phyloP scores from a whole-genome alignment of 2,888 invertebrate species.

The Cetonia aurata region DNA sequence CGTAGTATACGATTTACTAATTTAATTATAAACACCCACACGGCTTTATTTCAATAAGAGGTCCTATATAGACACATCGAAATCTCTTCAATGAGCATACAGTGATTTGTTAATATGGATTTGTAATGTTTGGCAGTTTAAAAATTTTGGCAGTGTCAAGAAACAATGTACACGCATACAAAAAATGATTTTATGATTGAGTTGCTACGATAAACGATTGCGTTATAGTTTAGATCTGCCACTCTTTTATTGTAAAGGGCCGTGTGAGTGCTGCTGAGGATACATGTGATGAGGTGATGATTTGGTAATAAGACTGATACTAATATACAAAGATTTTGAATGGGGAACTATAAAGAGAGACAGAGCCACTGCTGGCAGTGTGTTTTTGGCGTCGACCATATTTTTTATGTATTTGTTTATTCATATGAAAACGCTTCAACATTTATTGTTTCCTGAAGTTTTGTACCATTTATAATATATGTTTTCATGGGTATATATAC shows the following conservation, averaged over 20 bases:
- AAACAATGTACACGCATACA: slow-evolving; percentile 25
- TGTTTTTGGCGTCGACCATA: slow-evolving; percentile 53
- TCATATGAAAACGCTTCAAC: slow-evolving; percentile 44
- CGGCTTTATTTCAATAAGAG: slow-evolving; percentile 27
- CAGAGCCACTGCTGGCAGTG: slow-evolving; percentile 66
- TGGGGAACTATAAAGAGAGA: slow-evolving; percentile 53
- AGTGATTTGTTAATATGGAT: slow-evolving; percentile 29
- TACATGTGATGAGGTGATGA: slow-evolving; percentile 47
- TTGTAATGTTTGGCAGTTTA: slow-evolving; percentile 61
- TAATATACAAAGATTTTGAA: slow-evolving; percentile 50
- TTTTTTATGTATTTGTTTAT: slow-evolving; percentile 42
- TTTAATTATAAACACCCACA: slow-evolving; percentile 37
- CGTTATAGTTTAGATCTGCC: slow-evolving; percentile 23
- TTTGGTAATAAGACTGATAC: slow-evolving; percentile 51
- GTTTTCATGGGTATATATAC: slow-evolving; percentile 4
- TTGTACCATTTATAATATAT: slow-evolving; percentile 61
- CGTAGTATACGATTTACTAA: slow-evolving; percentile 28
- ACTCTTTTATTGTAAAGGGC: slow-evolving; percentile 15
- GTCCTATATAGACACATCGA: slow-evolving; percentile 9
- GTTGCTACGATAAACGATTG: neutral
- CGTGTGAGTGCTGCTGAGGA: slow-evolving; percentile 38
- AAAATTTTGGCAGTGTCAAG: slow-evolving; percentile 65
- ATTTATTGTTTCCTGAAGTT: slow-evolving; percentile 58
- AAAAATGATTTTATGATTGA: slow-evolving; percentile 14
- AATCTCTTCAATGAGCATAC: slow-evolving; percentile 22